phyloP scores from a whole-genome alignment of 2,113 vertebrate species.

The Stigmatopora argus region DNA sequence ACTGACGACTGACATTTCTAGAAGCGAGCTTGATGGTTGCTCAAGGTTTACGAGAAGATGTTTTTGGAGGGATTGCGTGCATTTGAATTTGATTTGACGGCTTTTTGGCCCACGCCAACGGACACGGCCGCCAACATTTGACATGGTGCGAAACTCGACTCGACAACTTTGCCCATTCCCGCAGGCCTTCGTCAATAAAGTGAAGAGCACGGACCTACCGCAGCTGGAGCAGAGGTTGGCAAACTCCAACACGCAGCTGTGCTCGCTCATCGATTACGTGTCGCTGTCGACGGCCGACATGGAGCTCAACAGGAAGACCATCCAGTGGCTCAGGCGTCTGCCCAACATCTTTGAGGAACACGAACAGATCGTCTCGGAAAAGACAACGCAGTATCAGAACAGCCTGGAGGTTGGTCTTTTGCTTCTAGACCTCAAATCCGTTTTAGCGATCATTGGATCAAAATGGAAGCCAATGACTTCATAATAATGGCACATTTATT shows the following conservation, averaged over 20 bases:
- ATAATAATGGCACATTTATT: too few species aligned
- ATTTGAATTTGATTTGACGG: too few species aligned
- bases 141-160: neutral
- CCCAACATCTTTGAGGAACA: conserved; percentile 80
- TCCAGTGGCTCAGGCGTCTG: conserved; percentile 79
- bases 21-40: too few species aligned
- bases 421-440: too few species aligned
- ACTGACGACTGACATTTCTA: too few species aligned
- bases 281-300: conserved; percentile 73
- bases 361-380: conserved; percentile 71
- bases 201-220: conserved; percentile 68
- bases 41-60: too few species aligned
- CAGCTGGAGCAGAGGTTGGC: conserved; percentile 69
- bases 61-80: too few species aligned
- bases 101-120: neutral
- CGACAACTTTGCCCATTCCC: neutral
- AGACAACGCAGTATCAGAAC: conserved; percentile 76
- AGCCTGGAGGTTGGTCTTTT: conserved; percentile 73
- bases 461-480: too few species aligned
- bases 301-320: conserved; percentile 70
- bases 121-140: neutral
- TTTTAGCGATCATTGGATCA: too few species aligned
- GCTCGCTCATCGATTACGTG: conserved; percentile 74
- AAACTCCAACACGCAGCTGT: conserved; percentile 67
- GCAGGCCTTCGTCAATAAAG: conserved; percentile 72